These are phyloP conservation scores for Gnathonemus longibarbis DNA, from an alignment of 2,113 vertebrate genomes.

Conservation along the genomic window DNA sequence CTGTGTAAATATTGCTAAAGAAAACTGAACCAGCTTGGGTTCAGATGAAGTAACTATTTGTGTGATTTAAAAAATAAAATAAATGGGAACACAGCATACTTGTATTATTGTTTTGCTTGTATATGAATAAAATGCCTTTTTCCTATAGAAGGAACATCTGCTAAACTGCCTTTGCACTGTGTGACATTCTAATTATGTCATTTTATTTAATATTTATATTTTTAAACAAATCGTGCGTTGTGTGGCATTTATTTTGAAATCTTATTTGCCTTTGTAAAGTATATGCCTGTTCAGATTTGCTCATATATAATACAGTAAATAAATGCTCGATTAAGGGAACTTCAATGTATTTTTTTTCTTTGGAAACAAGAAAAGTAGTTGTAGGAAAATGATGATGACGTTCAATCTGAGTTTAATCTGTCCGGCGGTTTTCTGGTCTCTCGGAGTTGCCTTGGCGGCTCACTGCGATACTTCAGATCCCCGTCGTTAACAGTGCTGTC, in stretches of 20 bases:
- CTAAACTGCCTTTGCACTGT: conserved; percentile 10
- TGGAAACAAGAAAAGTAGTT: neutral
- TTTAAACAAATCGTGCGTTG: neutral
- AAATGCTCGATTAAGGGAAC: conserved; percentile 2
- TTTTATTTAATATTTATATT: conserved; percentile 11
- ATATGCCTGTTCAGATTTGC: neutral
- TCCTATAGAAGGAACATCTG: neutral
- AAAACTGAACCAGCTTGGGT: conserved; percentile 40
- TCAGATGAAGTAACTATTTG: conserved; percentile 51
- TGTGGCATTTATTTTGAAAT: conserved; percentile 7
- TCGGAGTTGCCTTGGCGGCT: neutral
- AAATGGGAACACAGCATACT: conserved; percentile 32
- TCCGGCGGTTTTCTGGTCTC: neutral
- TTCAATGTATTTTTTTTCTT: neutral
- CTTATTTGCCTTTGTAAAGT: neutral
- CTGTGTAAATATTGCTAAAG: conserved; percentile 56
- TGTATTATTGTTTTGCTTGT: conserved; percentile 9
- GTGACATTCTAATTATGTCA: neutral
- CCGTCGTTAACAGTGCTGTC: too few species aligned
- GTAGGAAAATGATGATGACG: neutral
- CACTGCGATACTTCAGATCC: neutral
- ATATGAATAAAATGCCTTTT: neutral
- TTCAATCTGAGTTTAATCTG: neutral
- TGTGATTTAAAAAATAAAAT: conserved; percentile 63
- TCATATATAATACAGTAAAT: neutral